Evolutionary conservation across 2,888 invertebrate species (phyloP), one percentile per base, ranked within the genome.

Genomic region (Hybos culiciformis): DNA sequence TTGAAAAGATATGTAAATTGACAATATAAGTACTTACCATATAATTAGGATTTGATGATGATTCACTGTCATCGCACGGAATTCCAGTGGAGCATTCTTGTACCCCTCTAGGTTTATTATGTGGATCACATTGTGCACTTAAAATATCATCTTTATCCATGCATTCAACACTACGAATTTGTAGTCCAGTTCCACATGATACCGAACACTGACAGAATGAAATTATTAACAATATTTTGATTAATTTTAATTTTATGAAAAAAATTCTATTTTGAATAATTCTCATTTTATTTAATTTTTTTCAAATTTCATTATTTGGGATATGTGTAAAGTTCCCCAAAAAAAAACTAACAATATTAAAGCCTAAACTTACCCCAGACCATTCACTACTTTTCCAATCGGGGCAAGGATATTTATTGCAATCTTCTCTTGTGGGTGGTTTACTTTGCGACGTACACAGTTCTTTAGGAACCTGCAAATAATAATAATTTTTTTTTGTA

Each of bases 121-220:
- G 63, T 2, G 75, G 73, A 53, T 83, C 78, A 58, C 90, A 90
- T 37, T 75, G 51, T 62, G 73, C 48, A 67, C 75, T 61, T 36
- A 70, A 63, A 48, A 68, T 66, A 51, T 73, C 75, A 43, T 68
- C 63, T 39, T 68, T 64, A 54, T 78, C 80, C 46, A 79, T 72
- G 61, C 93, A 93, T 57, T 84, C 81, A 40, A 91, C 83, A 26
- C 77, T 77, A 15, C 93, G 75, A 19, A 80, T 80, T 66, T 86
- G 86, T 24, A 83, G 70, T 1, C 93, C 93, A 59, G 78, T 84
- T 9, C 91, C 93, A 59, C 93, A 94, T 9, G 85, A 83, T 9
- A 83, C 86, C n/a, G 92, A 92, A 61, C 94, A 94, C 90, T 92
- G 69, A 38, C 23, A 17, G 38, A 42, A 37, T 29, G 18, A 11